Evolutionary conservation across 2,797 vertebrate genomes (phyloP), one percentile per base, ranked within the genome.

Genomic region (Pangasius larnaudii): DNA sequence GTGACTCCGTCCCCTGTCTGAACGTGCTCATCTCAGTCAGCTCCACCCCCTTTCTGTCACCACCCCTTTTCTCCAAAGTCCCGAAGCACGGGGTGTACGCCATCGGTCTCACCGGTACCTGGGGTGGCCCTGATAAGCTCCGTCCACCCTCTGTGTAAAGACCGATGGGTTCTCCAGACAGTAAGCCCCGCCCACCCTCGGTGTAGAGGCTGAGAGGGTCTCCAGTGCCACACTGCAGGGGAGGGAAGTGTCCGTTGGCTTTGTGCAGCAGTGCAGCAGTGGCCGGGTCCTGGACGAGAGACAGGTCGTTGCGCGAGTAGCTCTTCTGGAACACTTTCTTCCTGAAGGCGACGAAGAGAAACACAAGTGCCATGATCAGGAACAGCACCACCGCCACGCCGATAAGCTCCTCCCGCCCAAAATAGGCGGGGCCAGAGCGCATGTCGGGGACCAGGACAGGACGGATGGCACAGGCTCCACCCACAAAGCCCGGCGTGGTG

Each of bases 11-110:
- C 36, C 24, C 86, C 58, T 0, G 98, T 97, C 91, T 98, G 97
- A 99, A 99, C 0, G 98, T 99, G 16, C 97, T 99, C 98, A 99
- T 98, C 93, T 99, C 98, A 19, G 98, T 98, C 85, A 98, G 97
- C 91, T 99, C 98, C 67, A 94, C 92, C 1, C 90, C 75, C 2
- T 97, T 94, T 0, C 96, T 96, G 1, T 98, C 98, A 24, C 96
- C 98, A 14, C 95, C 96, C 91, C 97, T 96, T 93, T 97, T 98
- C 91, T 99, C 98, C 89, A 99, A 93, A 8, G 97, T 97, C 84
- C 96, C 96, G 58, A 99, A 99, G 93, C 98, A 99, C 0, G 98
- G 98, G 0, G 98, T 99, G 92, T 99, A 99, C 9, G 97, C 97
- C 98, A 99, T 98, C 0, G 98, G 98, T 84, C 98, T 95, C 46